Conservation (phyloP, 2,888 invertebrate genomes). For the Dryobotodes eremita region DNA sequence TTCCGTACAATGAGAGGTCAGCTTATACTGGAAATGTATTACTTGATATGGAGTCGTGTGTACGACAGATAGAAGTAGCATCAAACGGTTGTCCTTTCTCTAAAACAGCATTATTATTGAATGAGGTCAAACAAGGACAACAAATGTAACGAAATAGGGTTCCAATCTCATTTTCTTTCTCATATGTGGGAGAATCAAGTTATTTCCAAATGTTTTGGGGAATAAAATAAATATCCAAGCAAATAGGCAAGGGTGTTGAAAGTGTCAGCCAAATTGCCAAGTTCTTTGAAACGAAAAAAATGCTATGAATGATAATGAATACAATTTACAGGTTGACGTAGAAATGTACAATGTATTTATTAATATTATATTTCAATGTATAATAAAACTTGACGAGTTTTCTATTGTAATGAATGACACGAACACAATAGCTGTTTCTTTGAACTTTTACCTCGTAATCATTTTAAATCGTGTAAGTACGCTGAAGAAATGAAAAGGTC, state of each 20-base stretch:
- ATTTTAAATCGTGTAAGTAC: slow-evolving; percentile 32
- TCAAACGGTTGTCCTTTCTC: slow-evolving; percentile 52
- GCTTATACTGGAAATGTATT: too few species aligned
- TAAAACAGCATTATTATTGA: slow-evolving; percentile 58
- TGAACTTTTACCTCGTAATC: slow-evolving; percentile 50
- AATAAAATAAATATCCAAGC: slow-evolving; percentile 59
- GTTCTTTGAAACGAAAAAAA: slow-evolving; percentile 48
- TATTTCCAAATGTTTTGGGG: slow-evolving; percentile 58
- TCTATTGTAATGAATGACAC: slow-evolving; percentile 40
- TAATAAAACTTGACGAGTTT: slow-evolving; percentile 44
- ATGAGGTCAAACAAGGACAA: slow-evolving; percentile 58
- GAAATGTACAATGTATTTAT: slow-evolving; percentile 7
- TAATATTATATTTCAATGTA: neutral
- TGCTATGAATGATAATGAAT: slow-evolving; percentile 55
- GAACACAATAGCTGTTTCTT: slow-evolving; percentile 48
- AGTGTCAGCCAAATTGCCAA: slow-evolving; percentile 28
- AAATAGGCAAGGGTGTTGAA: slow-evolving; percentile 51
- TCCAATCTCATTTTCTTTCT: slow-evolving; percentile 69
- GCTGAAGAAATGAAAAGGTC: slow-evolving; percentile 12
- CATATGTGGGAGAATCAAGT: slow-evolving; percentile 59
- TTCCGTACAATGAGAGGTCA: too few species aligned
- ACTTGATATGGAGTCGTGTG: neutral
- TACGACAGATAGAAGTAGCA: slow-evolving; percentile 29
- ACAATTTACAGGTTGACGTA: slow-evolving; percentile 26
- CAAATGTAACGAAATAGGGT: slow-evolving; percentile 67